Evolutionary conservation across 2,113 vertebrate genomes (phyloP).

Genomic region (Ellobius talpinus): DNA sequence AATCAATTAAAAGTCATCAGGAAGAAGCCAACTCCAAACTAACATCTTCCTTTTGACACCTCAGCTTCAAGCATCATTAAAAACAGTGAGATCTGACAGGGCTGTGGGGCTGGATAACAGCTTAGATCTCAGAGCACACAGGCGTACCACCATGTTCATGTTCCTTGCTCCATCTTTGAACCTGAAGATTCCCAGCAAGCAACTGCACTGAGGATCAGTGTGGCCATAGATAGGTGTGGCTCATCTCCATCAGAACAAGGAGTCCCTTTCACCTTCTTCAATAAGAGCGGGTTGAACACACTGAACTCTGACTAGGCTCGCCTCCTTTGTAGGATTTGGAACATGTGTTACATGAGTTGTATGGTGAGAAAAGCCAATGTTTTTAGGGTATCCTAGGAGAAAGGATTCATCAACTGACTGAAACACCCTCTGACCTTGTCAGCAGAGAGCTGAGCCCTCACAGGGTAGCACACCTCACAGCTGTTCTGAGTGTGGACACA

Average conservation of each 20-base stretch:
- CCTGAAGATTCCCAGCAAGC: not conserved
- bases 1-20: slow-evolving; percentile 48
- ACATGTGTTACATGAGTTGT: not conserved
- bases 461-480: not conserved
- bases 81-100: not conserved
- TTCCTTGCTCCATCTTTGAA: not conserved
- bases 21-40: slow-evolving; percentile 11
- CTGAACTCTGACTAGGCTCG: not conserved
- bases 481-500: not conserved
- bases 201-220: not conserved
- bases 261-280: not conserved
- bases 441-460: not conserved
- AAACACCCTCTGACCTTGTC: not conserved
- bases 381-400: not conserved
- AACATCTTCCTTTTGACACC: slow-evolving; percentile 28
- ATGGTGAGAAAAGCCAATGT: not conserved
- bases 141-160: not conserved
- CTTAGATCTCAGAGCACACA: not conserved
- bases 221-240: not conserved
- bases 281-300: not conserved
- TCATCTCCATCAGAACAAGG: not conserved
- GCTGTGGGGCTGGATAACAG: not conserved
- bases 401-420: not conserved
- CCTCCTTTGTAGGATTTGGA: not conserved
- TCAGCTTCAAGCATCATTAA: slow-evolving; percentile 11